A percentile compares a stretch with the other conserved stretches of the same genome.
Conservation (phyloP, 2,888 invertebrate genomes). For the Rhorus exstirpatorius region DNA sequence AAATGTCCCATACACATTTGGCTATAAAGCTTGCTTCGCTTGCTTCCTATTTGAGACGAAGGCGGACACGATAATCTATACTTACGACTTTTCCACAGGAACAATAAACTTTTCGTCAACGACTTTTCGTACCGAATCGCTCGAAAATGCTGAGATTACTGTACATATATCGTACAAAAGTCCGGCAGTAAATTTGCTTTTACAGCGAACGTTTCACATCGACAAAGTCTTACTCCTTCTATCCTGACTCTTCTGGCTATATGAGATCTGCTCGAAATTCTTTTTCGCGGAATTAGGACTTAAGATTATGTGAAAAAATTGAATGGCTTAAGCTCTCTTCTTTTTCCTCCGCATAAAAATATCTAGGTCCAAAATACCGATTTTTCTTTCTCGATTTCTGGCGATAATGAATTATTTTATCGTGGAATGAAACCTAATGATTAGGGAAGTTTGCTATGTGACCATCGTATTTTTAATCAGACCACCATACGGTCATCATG, state of each 20-base stretch:
- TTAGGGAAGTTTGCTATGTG: too few relatives aligned
- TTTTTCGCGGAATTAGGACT: not conserved
- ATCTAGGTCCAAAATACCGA: too few relatives aligned
- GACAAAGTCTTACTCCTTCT: constrained; percentile 23
- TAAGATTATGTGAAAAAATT: not conserved
- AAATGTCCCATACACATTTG: constrained; percentile 11
- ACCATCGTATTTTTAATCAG: too few relatives aligned
- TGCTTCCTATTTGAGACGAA: constrained; percentile 8
- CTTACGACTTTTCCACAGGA: constrained; percentile 33
- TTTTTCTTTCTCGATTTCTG: not conserved
- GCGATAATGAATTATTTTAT: not conserved
- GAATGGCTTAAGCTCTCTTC: too few relatives aligned
- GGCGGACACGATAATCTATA: constrained; percentile 53
- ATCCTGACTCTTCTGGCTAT: constrained; percentile 10
- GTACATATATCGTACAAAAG: constrained; percentile 20
- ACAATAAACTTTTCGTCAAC: constrained; percentile 43
- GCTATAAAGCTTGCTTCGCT: constrained; percentile 19
- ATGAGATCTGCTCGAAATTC: not conserved
- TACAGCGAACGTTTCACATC: constrained; percentile 37
- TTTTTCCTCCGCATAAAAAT: too few relatives aligned
- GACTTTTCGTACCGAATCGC: constrained; percentile 38
- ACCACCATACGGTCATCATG: too few relatives aligned
- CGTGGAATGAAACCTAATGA: too few relatives aligned
- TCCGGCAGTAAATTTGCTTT: constrained; percentile 43
- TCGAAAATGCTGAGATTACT: not conserved